Evolutionary conservation across 2,797 vertebrate species (phyloP).

Genomic region (Sphenopsis melanotis): DNA sequence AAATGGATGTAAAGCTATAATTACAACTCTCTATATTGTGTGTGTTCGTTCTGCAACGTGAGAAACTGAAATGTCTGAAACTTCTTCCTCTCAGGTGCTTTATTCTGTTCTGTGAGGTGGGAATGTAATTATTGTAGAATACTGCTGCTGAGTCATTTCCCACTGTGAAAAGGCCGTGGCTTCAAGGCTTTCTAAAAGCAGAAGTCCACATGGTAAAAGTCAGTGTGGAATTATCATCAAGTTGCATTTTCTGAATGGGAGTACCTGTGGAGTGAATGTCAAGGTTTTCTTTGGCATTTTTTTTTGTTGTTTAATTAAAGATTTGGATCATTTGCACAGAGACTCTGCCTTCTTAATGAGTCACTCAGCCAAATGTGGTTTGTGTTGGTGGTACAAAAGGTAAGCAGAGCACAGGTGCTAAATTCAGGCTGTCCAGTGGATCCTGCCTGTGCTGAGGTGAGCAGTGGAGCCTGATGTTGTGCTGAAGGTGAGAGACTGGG

Average conservation of each 20-base stretch:
- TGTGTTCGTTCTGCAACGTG: not conserved
- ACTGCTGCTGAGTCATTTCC: not conserved
- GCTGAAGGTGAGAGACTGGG: not conserved
- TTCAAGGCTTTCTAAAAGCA: not conserved
- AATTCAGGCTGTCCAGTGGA: not conserved
- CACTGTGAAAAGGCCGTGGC: not conserved
- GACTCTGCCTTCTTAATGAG: not conserved
- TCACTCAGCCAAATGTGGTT: not conserved
- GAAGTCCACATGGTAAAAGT: not conserved
- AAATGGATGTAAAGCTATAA: not conserved
- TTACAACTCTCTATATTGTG: fast-evolving
- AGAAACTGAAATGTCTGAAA: not conserved
- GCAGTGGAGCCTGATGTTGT: fast-evolving
- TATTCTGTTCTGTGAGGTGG: not conserved
- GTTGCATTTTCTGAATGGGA: not conserved
- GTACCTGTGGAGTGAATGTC: fast-evolving
- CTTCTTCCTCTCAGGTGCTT: not conserved
- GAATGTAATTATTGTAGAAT: not conserved
- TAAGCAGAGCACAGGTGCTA: not conserved
- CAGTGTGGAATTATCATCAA: not conserved
- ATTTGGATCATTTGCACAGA: not conserved
- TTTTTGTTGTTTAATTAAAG: not conserved
- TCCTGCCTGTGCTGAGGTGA: not conserved
- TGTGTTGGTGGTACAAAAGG: not conserved
- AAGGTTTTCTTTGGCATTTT: not conserved